Evolutionary conservation across 2,113 vertebrate species (phyloP).

Genomic region (Guaruba guarouba): DNA sequence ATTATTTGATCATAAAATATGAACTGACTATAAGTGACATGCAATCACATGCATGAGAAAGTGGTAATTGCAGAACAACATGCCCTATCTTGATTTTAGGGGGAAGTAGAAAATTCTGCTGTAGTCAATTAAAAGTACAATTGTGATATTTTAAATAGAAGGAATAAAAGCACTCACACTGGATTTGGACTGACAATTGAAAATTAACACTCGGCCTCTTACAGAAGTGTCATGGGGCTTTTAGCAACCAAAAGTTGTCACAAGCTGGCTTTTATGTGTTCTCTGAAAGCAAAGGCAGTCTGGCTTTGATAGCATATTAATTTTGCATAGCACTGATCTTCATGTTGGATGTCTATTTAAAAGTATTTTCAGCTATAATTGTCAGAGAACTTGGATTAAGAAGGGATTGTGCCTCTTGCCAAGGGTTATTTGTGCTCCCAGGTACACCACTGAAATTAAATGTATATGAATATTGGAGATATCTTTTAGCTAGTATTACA

Average conservation of each 20-base stretch:
- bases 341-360: not conserved
- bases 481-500: not conserved
- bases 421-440: not conserved
- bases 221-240: not conserved
- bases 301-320: not conserved
- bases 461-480: not conserved
- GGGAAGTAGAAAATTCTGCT: not conserved
- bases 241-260: not conserved
- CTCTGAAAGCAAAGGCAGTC: not conserved
- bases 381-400: not conserved
- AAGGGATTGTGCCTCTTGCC: not conserved
- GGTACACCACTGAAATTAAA: not conserved
- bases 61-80: not conserved
- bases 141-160: not conserved
- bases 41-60: not conserved
- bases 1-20: not conserved
- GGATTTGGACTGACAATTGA: not conserved
- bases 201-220: not conserved
- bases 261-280: not conserved
- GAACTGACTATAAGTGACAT: not conserved
- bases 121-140: not conserved
- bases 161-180: not conserved
- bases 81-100: not conserved
- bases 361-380: not conserved
- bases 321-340: not conserved